phyloP scores from a whole-genome alignment of 2,797 vertebrate genomes.

The Arnoldichthys spilopterus region DNA sequence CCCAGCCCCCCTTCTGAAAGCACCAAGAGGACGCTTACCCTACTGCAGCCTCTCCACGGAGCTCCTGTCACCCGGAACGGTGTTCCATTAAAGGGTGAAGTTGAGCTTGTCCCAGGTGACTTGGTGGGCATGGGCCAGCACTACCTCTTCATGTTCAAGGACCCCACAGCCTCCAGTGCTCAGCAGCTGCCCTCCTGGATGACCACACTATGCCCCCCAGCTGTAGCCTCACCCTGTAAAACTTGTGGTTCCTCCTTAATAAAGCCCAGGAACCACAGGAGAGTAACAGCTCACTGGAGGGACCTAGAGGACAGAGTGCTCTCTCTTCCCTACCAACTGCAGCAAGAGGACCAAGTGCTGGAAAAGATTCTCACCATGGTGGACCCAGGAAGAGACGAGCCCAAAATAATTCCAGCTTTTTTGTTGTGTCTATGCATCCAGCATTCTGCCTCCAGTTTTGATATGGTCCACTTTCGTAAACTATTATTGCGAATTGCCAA shows the following conservation, averaged over 20 bases:
- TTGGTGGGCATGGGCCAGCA: constrained; percentile 79
- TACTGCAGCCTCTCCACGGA: constrained; percentile 75
- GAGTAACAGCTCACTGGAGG: constrained; percentile 62
- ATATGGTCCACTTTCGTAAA: constrained; percentile 71
- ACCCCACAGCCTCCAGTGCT: constrained; percentile 69
- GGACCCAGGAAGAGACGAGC: constrained; percentile 64
- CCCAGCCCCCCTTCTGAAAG: constrained; percentile 51
- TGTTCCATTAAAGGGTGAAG: constrained; percentile 68
- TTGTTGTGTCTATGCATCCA: constrained; percentile 79
- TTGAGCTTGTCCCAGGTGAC: constrained; percentile 75
- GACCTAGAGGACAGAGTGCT: constrained; percentile 69
- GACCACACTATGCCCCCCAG: constrained; percentile 66
- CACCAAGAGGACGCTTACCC: constrained; percentile 62
- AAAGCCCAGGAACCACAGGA: constrained; percentile 47
- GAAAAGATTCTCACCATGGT: constrained; percentile 69
- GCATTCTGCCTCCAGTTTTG: constrained; percentile 70
- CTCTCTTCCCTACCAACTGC: constrained; percentile 66
- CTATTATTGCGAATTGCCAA: constrained; percentile 75
- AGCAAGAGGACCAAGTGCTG: constrained; percentile 76
- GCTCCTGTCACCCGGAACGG: constrained; percentile 78
- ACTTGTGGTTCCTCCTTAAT: constrained; percentile 63
- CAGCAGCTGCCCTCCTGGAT: constrained; percentile 71
- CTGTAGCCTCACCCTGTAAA: constrained; percentile 57
- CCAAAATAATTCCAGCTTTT: constrained; percentile 76
- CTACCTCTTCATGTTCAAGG: constrained; percentile 84